These are phyloP conservation scores for Dolichomitus sp. DNA, from an alignment of 2,888 invertebrate genomes.

Conservation along the genomic window DNA sequence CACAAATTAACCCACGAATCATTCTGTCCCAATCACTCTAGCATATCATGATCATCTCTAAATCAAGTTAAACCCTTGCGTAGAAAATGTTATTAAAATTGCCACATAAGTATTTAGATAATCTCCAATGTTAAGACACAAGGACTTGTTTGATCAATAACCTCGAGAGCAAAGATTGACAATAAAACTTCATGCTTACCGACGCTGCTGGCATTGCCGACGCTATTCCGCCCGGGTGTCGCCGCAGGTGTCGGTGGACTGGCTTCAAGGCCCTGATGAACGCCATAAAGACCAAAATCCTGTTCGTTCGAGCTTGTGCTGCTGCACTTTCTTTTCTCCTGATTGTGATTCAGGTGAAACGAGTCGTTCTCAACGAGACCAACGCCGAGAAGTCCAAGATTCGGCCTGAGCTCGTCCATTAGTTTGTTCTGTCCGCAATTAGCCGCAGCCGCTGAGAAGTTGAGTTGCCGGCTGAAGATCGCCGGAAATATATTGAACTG, in stretches of 20 bases:
- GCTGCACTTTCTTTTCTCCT: constrained; percentile 91
- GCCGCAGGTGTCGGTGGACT: constrained; percentile 84
- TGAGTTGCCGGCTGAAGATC: constrained; percentile 95
- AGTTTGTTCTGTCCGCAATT: constrained; percentile 92
- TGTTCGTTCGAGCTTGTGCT: constrained; percentile 94
- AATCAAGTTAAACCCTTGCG: too few relatives aligned
- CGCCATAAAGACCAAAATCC: constrained; percentile 95
- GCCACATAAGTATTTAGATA: too few relatives aligned
- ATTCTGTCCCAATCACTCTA: too few relatives aligned
- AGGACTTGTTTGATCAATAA: not conserved
- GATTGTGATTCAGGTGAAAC: constrained; percentile 88
- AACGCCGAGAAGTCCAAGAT: constrained; percentile 93
- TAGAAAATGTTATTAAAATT: too few relatives aligned
- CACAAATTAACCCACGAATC: too few relatives aligned
- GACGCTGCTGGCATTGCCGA: constrained; percentile 80
- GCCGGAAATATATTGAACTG: constrained; percentile 97
- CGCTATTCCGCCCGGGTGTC: constrained; percentile 83
- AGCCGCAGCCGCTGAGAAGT: constrained; percentile 90
- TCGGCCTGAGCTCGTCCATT: constrained; percentile 95
- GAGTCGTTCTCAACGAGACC: constrained; percentile 93
- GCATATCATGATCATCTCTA: too few relatives aligned
- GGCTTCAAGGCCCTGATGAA: constrained; percentile 85
- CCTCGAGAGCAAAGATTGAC: not conserved
- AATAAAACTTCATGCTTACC: constrained; percentile 76
- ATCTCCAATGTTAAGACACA: not conserved